Percentiles rank a stretch among this genome's conserved stretches.
These are phyloP conservation scores for Kuschelorhynchus macadamiae DNA, from an alignment of 2,888 invertebrate species.

Conservation along the genomic window DNA sequence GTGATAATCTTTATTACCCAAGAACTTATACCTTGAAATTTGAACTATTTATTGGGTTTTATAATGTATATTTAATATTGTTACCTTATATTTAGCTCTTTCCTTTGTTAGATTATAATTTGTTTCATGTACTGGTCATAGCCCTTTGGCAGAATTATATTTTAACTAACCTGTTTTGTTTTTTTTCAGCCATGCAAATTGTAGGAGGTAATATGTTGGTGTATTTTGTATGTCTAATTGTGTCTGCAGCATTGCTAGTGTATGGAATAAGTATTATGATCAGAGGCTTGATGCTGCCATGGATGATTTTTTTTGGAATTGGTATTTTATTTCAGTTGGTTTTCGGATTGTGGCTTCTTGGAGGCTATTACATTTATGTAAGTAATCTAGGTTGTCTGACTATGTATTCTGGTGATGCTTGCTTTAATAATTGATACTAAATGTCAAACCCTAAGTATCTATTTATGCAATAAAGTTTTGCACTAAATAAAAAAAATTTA, in stretches of 20 bases:
- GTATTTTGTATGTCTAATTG: constrained; percentile 73
- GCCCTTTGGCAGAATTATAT: no score
- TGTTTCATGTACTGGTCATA: no score
- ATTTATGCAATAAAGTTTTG: no score
- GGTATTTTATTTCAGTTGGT: constrained; percentile 82
- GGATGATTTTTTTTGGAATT: constrained; percentile 79
- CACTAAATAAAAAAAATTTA: no score
- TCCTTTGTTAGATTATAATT: no score
- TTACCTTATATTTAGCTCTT: background rate
- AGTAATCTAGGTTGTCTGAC: no score
- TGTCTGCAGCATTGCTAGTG: constrained; percentile 74
- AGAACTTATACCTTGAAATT: no score
- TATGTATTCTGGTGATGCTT: no score
- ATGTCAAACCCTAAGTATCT: no score
- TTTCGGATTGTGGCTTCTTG: constrained; percentile 88
- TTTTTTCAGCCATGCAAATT: constrained; percentile 79
- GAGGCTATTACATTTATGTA: constrained; percentile 93
- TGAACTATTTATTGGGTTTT: no score
- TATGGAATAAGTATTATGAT: constrained; percentile 78
- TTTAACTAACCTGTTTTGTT: constrained; percentile 41
- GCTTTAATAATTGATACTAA: no score
- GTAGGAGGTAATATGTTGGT: constrained; percentile 77
- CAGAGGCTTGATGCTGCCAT: constrained; percentile 86
- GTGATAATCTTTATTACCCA: no score
- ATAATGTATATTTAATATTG: background rate